Evolutionary conservation across 2,888 invertebrate species (phyloP).

Genomic region (Drosophila paramelanica): DNA sequence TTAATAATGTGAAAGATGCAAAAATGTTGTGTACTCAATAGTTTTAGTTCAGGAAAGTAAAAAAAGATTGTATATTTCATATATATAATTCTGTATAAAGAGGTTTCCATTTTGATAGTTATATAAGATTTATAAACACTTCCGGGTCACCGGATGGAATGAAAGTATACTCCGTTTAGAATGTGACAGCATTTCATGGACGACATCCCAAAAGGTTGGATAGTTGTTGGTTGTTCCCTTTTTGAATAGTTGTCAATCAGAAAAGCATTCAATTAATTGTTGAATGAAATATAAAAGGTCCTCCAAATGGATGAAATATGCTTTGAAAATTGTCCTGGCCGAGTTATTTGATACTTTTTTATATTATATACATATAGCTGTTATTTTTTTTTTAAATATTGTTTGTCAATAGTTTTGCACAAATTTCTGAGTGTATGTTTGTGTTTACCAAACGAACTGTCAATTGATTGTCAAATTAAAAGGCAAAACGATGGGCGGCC

Average conservation of each 20-base stretch:
- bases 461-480: constrained; percentile 81
- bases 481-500: constrained; percentile 50
- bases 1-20: too few species aligned
- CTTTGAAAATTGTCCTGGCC: constrained; percentile 51
- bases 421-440: constrained; percentile 58
- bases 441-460: constrained; percentile 78
- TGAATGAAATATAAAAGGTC: constrained; percentile 35
- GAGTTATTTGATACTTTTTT: constrained; percentile 72
- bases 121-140: constrained; percentile 14
- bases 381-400: constrained; percentile 16
- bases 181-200: constrained; percentile 9
- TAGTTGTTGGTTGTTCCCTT: not conserved
- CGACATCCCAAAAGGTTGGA: constrained; percentile 10
- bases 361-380: not conserved
- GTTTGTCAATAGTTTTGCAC: constrained; percentile 65
- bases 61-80: too few species aligned
- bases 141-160: constrained; percentile 22
- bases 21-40: not conserved
- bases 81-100: too few species aligned
- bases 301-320: constrained; percentile 32
- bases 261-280: constrained; percentile 54
- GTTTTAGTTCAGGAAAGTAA: too few species aligned
- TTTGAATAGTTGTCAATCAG: constrained; percentile 24
- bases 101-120: not conserved
- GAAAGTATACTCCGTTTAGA: constrained; percentile 13